These are phyloP conservation scores for Micrastur ruficollis DNA, from an alignment of 2,797 vertebrate species.

Conservation along the genomic window DNA sequence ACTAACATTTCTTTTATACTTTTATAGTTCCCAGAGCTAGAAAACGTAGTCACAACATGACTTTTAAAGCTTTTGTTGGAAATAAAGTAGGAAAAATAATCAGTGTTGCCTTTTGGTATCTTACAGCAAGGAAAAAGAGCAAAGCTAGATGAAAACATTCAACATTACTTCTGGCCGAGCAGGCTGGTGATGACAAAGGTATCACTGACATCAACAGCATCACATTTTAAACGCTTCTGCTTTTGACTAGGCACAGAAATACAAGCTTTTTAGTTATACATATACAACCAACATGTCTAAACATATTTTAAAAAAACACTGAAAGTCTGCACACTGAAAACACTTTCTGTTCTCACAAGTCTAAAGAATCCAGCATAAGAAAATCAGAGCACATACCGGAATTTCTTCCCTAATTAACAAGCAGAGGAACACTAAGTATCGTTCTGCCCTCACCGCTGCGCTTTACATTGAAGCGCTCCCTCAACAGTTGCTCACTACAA, in stretches of 20 bases:
- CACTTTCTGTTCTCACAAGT: not conserved
- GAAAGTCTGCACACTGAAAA: not conserved
- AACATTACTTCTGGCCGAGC: not conserved
- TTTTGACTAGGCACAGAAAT: not conserved
- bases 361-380: not conserved
- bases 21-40: not conserved
- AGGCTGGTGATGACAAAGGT: not conserved
- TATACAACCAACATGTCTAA: rapidly evolving
- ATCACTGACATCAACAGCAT: not conserved
- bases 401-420: not conserved
- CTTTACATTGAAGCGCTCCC: not conserved
- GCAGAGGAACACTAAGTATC: not conserved
- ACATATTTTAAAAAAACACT: not conserved
- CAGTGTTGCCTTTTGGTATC: not conserved
- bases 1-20: not conserved
- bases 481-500: not conserved
- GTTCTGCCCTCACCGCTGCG: rapidly evolving
- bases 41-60: not conserved
- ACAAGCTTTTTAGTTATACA: not conserved
- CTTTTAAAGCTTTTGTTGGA: not conserved
- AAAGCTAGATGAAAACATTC: not conserved
- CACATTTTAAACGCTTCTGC: not conserved
- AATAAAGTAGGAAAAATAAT: not conserved
- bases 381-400: not conserved
- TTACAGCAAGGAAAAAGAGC: not conserved